phyloP scores from a whole-genome alignment of 2,888 invertebrate genomes.

The Polietes domitor region DNA sequence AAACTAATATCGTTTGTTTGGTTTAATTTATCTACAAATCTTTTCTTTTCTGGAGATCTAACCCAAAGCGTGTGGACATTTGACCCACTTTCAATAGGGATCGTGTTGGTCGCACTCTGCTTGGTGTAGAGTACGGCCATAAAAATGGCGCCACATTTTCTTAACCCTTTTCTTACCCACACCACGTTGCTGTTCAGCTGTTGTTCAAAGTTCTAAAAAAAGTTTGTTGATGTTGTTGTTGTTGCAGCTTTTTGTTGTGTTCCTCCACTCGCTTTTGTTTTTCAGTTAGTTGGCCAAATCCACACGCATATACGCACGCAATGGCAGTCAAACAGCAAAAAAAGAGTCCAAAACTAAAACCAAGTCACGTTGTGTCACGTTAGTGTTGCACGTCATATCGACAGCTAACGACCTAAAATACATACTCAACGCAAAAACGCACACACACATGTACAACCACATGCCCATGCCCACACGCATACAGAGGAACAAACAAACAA shows the following conservation, averaged over 20 bases:
- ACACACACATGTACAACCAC: slow-evolving; percentile 20
- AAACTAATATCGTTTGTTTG: too few relatives aligned
- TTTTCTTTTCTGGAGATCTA: too few relatives aligned
- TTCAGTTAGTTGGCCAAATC: slow-evolving; percentile 65
- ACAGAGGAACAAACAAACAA: too few relatives aligned
- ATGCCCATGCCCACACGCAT: too few relatives aligned
- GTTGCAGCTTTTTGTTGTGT: slow-evolving; percentile 40
- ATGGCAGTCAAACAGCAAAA: slow-evolving; percentile 14
- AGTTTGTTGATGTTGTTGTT: slow-evolving; percentile 40
- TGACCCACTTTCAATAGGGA: too few relatives aligned
- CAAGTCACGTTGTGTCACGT: slow-evolving; percentile 61
- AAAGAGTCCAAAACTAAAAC: slow-evolving; percentile 57
- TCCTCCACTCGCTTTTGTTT: slow-evolving; percentile 42
- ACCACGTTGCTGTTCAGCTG: slow-evolving; percentile 37
- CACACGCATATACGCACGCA: slow-evolving; percentile 68
- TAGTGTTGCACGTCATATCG: slow-evolving; percentile 63
- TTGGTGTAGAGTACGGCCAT: slow-evolving; percentile 16
- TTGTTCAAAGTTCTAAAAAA: slow-evolving; percentile 52
- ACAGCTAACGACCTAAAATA: slow-evolving; percentile 65
- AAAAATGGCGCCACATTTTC: slow-evolving; percentile 68
- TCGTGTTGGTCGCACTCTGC: not conserved
- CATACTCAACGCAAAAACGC: slow-evolving; percentile 29
- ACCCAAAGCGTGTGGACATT: too few relatives aligned
- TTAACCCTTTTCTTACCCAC: slow-evolving; percentile 51
- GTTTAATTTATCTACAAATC: too few relatives aligned